A percentile compares a stretch with the other conserved stretches of the same genome.
Evolutionary conservation across 2,113 vertebrate species (phyloP).

Genomic region (Physeter macrocephalus): DNA sequence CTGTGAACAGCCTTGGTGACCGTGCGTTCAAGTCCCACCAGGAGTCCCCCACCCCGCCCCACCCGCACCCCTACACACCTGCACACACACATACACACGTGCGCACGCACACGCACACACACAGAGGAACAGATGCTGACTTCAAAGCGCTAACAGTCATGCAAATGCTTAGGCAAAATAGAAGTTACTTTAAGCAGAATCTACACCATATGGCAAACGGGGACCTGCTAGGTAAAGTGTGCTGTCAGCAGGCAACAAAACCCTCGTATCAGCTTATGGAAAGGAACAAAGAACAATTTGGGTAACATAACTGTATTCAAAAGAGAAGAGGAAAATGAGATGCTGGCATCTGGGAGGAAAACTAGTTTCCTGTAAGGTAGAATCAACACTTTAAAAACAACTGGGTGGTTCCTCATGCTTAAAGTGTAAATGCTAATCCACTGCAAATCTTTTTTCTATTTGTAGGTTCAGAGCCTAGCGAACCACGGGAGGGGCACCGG

Average conservation of each 20-base stretch:
- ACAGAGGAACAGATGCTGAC: not conserved
- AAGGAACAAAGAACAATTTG: not conserved
- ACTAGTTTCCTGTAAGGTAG: not conserved
- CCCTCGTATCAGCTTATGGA: not conserved
- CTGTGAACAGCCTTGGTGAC: not conserved
- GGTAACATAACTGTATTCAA: not conserved
- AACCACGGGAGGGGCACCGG: not conserved
- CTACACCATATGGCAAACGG: not conserved
- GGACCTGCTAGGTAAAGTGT: no score
- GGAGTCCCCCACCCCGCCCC: not conserved
- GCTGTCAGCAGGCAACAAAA: not conserved
- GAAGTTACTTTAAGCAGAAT: not conserved
- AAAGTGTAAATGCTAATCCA: not conserved
- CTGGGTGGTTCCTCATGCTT: constrained; percentile 8
- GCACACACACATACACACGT: rapidly evolving
- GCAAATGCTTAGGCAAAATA: not conserved
- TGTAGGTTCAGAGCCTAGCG: not conserved
- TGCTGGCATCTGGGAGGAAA: not conserved
- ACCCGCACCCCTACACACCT: not conserved
- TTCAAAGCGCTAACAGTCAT: not conserved
- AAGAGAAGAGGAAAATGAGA: not conserved
- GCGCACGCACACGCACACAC: no score
- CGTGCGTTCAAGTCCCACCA: not conserved
- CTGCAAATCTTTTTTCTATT: not conserved
- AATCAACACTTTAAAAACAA: not conserved